Evolutionary conservation across 2,797 vertebrate species (phyloP).

Genomic region (Lacerta agilis): DNA sequence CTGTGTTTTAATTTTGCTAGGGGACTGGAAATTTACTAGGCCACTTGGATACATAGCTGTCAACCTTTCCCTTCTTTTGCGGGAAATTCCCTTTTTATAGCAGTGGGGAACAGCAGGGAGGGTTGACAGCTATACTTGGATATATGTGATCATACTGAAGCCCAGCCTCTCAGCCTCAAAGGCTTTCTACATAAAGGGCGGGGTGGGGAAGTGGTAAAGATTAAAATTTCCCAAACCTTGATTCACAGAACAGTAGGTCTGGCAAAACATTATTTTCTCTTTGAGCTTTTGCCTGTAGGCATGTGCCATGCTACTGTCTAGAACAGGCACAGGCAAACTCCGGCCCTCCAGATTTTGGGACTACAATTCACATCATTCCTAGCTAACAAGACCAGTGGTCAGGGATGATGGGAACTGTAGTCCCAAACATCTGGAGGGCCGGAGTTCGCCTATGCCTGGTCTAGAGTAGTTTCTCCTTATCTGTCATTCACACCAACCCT

Average conservation of each 20-base stretch:
- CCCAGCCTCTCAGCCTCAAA: neutral
- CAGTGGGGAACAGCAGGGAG: no score
- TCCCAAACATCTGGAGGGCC: no score
- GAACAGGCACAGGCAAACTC: no score
- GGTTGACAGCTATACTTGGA: neutral
- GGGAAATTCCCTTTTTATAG: no score
- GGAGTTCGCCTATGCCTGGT: neutral
- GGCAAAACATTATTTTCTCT: neutral
- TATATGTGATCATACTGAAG: neutral
- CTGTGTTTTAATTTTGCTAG: neutral
- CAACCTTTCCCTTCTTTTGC: no score
- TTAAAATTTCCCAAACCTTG: neutral
- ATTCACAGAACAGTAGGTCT: neutral
- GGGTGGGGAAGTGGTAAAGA: neutral
- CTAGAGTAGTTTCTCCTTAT: neutral
- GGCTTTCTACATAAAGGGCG: neutral
- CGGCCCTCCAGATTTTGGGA: no score
- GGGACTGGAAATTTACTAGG: neutral
- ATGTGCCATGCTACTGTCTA: no score
- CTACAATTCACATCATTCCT: no score
- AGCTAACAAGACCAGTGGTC: no score
- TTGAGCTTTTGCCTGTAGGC: neutral
- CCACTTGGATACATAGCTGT: neutral
- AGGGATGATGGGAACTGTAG: no score
- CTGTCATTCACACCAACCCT: neutral